These are phyloP conservation scores for Oncorhynchus masou DNA, from an alignment of 2,113 vertebrate species.

Conservation along the genomic window DNA sequence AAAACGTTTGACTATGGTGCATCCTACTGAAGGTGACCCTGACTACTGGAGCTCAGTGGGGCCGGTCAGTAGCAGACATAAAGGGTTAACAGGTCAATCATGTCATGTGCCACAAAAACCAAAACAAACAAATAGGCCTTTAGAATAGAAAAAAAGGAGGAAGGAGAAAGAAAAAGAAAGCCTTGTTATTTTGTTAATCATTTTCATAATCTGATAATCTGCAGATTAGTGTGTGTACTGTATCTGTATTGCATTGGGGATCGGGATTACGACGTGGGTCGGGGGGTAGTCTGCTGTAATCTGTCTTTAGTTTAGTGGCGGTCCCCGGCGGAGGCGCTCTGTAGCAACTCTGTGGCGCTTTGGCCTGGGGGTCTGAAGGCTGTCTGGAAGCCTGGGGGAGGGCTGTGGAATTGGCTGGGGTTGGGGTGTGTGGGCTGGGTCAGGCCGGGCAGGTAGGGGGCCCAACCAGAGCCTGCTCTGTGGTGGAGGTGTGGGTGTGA, in stretches of 20 bases:
- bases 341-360: constrained; percentile 98
- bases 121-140: constrained; percentile 36
- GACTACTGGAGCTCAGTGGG: constrained; percentile 34
- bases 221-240: constrained; percentile 78
- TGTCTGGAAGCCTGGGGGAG: constrained; percentile 97
- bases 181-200: constrained; percentile 75
- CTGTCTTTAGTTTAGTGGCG: constrained; percentile 85
- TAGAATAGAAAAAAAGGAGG: constrained; percentile 52
- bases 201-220: constrained; percentile 75
- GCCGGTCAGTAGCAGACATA: constrained; percentile 53
- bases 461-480: constrained; percentile 97
- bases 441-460: constrained; percentile 82
- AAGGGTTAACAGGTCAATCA: constrained; percentile 36
- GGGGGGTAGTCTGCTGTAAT: constrained; percentile 58
- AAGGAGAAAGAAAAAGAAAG: constrained; percentile 58
- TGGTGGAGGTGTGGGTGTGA: constrained; percentile 78
- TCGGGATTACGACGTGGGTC: constrained; percentile 26
- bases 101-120: constrained; percentile 71
- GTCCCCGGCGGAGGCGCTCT: constrained; percentile 94
- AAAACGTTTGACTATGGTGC: too few relatives aligned
- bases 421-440: constrained; percentile 75
- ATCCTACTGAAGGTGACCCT: too few relatives aligned
- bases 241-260: constrained; percentile 23
- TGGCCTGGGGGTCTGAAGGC: constrained; percentile 98
- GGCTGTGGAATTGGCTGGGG: constrained; percentile 93